Base-by-base conservation (phyloP, 1,140 invertebrate species). In the Brachystomella parvula region DNA sequence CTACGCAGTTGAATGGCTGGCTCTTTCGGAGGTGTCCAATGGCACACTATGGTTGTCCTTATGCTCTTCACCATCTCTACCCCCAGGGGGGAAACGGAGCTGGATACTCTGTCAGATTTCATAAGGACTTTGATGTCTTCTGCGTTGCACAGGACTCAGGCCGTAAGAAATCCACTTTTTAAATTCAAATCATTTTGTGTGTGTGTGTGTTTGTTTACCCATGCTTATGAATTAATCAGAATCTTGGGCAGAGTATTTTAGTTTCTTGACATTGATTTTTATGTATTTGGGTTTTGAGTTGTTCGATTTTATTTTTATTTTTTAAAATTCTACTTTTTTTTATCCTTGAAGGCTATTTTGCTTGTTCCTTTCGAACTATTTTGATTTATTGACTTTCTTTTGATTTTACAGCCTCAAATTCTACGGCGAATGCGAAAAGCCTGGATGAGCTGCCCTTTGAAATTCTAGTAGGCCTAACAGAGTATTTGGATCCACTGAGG, bases 401-500 rank as follows among this genome's bases (percentile, higher is more conserved):
- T n/a, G n/a, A n/a, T n/a, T n/a, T n/a, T n/a, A n/a, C n/a, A n/a
- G n/a, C n/a, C n/a, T n/a, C n/a, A n/a, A n/a, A n/a, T n/a, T n/a
- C n/a, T n/a, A n/a, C n/a, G n/a, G n/a, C n/a, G n/a, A n/a, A n/a
- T n/a, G n/a, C n/a, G n/a, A n/a, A n/a, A n/a, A n/a, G n/a, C n/a
- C n/a, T n/a, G n/a, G n/a, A n/a, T 29, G 63, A 47, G 60, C 65
- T 72, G 24, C 71, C 71, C 3, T 65, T 68, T 44, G 71, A 72
- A 67, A 12, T 72, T 9, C 32, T 72, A 17, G 59, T 72, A 1
- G 57, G 64, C 39, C 33, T 72, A 32, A 72, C 71, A 3, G 63
- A 66, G 57, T 72, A 65, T 61, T 33, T 72, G 2, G 71, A 72
- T 49, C 66, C 68, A 29, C 39, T 69, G 58, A 72, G 67, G 64